These are phyloP conservation scores for Cossypha dichroa DNA, from an alignment of 2,797 vertebrate genomes.

Conservation along the genomic window DNA sequence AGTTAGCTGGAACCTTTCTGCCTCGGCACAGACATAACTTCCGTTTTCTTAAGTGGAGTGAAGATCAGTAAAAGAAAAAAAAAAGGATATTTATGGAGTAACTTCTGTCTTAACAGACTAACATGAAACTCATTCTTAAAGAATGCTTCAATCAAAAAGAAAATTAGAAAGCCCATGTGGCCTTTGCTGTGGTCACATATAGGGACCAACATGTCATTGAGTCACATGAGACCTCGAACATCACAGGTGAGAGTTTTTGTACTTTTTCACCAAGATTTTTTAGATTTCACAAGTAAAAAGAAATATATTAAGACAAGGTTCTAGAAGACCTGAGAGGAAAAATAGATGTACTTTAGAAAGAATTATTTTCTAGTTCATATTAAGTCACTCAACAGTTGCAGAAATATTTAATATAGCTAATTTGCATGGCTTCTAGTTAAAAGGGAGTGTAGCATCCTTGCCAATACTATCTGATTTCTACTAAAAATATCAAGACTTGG, in stretches of 20 bases:
- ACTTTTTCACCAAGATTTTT: neutral
- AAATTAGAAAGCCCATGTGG: neutral
- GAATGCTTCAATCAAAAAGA: slow-evolving; percentile 41
- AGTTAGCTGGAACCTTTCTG: neutral
- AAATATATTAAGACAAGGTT: neutral
- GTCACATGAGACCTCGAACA: slow-evolving; percentile 59
- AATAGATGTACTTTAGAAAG: neutral
- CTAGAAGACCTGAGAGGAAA: neutral
- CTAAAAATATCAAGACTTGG: neutral
- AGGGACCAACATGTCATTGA: slow-evolving; percentile 45
- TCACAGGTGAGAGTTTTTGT: slow-evolving; percentile 72
- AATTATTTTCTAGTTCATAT: neutral
- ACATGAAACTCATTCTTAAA: neutral
- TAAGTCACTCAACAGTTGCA: neutral
- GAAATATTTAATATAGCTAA: neutral
- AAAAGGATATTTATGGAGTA: slow-evolving; percentile 18
- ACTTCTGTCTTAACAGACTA: neutral
- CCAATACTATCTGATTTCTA: neutral
- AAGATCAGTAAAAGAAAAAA: neutral
- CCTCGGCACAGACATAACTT: neutral
- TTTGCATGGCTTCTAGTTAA: neutral
- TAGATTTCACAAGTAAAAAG: neutral
- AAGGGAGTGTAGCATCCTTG: neutral
- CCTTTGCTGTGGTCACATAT: neutral
- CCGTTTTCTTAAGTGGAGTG: neutral